A percentile compares a stretch with the other conserved stretches of the same genome.
Evolutionary conservation across 23 tunicate genomes (phyloP).

Genomic region (Styela clava): DNA sequence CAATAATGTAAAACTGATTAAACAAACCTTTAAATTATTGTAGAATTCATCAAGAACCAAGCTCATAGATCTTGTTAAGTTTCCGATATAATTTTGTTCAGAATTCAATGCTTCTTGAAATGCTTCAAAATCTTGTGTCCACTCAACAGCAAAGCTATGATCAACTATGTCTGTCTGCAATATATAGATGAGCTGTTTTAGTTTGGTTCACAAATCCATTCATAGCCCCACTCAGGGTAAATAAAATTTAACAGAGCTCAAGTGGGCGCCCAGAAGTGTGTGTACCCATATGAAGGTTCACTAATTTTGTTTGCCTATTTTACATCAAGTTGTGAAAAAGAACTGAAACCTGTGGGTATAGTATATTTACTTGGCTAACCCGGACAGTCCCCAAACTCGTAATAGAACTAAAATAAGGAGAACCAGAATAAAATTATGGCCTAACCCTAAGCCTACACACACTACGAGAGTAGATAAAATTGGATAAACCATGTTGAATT

Average conservation of each 20-base stretch:
- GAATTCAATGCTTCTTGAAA: constrained; percentile 77
- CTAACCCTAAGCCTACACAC: too few relatives aligned
- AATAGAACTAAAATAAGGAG: too few relatives aligned
- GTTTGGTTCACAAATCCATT: not conserved
- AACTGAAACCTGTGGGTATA: too few relatives aligned
- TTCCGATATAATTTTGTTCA: constrained; percentile 88
- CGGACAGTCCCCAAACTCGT: too few relatives aligned
- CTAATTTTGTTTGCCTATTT: too few relatives aligned
- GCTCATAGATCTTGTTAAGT: constrained; percentile 89
- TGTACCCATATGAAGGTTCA: not conserved
- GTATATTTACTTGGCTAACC: too few relatives aligned
- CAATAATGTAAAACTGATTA: too few relatives aligned
- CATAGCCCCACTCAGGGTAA: not conserved
- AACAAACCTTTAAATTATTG: constrained; percentile 55
- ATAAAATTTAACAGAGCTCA: not conserved
- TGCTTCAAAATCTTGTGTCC: constrained; percentile 89
- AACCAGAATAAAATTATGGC: too few relatives aligned
- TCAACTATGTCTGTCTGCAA: constrained; percentile 93
- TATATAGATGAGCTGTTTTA: not conserved
- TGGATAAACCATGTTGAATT: too few relatives aligned
- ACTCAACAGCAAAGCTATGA: constrained; percentile 95
- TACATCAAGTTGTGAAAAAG: too few relatives aligned
- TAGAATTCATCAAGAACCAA: constrained; percentile 97
- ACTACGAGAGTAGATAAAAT: too few relatives aligned
- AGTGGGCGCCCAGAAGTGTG: not conserved